Percentiles rank a stretch among this genome's conserved stretches.
Evolutionary conservation across 2,888 invertebrate species (phyloP).

Genomic region (Holacanthella duospinosa): DNA sequence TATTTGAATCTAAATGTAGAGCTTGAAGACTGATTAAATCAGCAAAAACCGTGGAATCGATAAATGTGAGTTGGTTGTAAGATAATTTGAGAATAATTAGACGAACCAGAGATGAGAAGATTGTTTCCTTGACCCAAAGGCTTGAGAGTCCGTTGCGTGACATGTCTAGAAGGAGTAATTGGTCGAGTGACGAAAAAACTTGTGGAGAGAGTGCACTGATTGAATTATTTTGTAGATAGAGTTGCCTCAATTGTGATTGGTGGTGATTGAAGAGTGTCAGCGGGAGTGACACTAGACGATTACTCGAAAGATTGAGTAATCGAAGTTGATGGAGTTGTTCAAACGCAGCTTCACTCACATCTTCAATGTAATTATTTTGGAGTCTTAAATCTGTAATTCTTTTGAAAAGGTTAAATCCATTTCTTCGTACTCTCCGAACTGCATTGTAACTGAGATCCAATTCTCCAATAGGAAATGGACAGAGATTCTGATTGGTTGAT

Average conservation of each 20-base stretch:
- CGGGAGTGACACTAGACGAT: slow-evolving; percentile 66
- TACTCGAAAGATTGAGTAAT: slow-evolving; percentile 65
- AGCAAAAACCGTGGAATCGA: slow-evolving; percentile 74
- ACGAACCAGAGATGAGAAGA: slow-evolving; percentile 61
- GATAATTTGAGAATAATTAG: slow-evolving; percentile 66
- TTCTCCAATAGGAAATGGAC: slow-evolving; percentile 56
- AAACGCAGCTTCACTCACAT: slow-evolving; percentile 65
- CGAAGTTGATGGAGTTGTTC: slow-evolving; percentile 61
- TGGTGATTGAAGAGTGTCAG: slow-evolving; percentile 66
- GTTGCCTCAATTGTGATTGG: slow-evolving; percentile 53
- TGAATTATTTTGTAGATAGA: slow-evolving; percentile 64
- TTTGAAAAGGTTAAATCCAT: slow-evolving; percentile 59
- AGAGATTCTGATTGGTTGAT: slow-evolving; percentile 45
- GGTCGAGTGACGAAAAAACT: slow-evolving; percentile 70
- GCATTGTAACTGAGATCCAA: slow-evolving; percentile 65
- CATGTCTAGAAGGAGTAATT: slow-evolving; percentile 69
- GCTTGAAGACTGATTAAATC: slow-evolving; percentile 77
- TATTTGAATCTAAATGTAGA: slow-evolving; percentile 72
- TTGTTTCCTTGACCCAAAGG: slow-evolving; percentile 65
- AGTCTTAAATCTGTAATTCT: slow-evolving; percentile 64
- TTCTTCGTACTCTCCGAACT: slow-evolving; percentile 58
- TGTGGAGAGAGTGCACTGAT: slow-evolving; percentile 70
- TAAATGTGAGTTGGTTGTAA: slow-evolving; percentile 69
- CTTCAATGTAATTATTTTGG: slow-evolving; percentile 63
- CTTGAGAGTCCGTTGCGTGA: slow-evolving; percentile 63